Conservation (phyloP, 2,888 invertebrate species). For the Caenorhabditis auriculariae region DNA sequence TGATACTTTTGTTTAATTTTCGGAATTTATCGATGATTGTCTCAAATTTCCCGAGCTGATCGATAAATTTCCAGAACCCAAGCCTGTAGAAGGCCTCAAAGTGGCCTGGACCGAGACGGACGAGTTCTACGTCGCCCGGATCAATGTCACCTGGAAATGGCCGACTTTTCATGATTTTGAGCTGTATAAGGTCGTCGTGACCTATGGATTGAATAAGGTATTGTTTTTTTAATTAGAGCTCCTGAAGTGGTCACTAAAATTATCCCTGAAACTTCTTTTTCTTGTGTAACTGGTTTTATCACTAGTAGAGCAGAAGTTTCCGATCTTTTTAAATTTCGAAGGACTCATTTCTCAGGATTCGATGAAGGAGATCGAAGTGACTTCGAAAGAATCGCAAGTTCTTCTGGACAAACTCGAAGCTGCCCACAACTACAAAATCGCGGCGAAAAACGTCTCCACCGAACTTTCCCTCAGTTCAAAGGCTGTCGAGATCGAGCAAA, state of each 20-base stretch:
- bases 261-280: no score
- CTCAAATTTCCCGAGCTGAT: background rate
- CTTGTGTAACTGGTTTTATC: no score
- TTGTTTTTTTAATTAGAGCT: no score
- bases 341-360: conserved; percentile 23
- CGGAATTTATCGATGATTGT: background rate
- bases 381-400: conserved; percentile 34
- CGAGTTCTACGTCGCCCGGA: conserved; percentile 55
- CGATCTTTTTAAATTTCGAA: background rate
- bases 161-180: conserved; percentile 42
- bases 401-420: conserved; percentile 51
- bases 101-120: conserved; percentile 46
- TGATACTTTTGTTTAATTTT: background rate
- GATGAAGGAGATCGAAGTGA: conserved; percentile 32
- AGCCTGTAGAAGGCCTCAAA: conserved; percentile 41
- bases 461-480: conserved; percentile 49
- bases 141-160: conserved; percentile 51
- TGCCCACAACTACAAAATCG: conserved; percentile 47
- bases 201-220: conserved; percentile 51
- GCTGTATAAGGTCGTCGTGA: conserved; percentile 49
- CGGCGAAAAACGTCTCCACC: conserved; percentile 51
- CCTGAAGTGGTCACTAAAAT: no score
- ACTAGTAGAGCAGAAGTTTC: background rate
- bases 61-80: conserved; percentile 51
- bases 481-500: conserved; percentile 47